phyloP scores from a whole-genome alignment of 2,113 vertebrate genomes.

The Cettia cetti region DNA sequence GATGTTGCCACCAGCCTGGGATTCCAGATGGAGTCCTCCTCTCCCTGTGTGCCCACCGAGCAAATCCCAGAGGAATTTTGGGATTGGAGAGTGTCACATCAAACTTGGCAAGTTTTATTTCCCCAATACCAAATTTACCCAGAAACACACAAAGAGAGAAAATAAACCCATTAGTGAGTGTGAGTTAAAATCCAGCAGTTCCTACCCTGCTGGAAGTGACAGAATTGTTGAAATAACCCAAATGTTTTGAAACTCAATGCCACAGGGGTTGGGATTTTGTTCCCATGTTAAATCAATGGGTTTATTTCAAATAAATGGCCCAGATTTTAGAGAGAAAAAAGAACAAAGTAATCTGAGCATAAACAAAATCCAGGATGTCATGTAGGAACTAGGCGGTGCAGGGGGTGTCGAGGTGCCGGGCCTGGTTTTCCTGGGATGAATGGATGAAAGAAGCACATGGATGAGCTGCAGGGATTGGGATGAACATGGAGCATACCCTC shows the following conservation, averaged over 20 bases:
- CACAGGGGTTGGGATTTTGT: not conserved
- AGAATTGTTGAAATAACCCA: conserved; percentile 29
- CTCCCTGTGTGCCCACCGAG: not conserved
- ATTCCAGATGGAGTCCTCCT: fast-evolving
- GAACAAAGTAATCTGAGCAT: not conserved
- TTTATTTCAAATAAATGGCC: not conserved
- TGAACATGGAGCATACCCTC: not conserved
- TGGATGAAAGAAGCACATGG: not conserved
- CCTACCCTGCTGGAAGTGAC: conserved; percentile 8
- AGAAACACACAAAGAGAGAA: not conserved
- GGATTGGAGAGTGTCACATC: no score
- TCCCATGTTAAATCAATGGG: not conserved
- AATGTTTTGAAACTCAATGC: conserved; percentile 36
- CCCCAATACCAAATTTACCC: not conserved
- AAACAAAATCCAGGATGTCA: not conserved
- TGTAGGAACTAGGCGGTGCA: fast-evolving
- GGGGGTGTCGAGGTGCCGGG: not conserved
- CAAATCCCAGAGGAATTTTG: not conserved
- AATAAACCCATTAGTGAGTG: not conserved
- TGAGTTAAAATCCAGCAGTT: conserved; percentile 26
- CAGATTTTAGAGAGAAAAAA: not conserved
- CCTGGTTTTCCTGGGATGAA: not conserved
- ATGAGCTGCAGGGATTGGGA: not conserved
- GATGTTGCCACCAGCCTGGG: not conserved
- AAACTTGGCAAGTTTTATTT: not conserved